Conservation (phyloP, 64 coral and sea anemone genomes). For the Dendronephthya gigantea region DNA sequence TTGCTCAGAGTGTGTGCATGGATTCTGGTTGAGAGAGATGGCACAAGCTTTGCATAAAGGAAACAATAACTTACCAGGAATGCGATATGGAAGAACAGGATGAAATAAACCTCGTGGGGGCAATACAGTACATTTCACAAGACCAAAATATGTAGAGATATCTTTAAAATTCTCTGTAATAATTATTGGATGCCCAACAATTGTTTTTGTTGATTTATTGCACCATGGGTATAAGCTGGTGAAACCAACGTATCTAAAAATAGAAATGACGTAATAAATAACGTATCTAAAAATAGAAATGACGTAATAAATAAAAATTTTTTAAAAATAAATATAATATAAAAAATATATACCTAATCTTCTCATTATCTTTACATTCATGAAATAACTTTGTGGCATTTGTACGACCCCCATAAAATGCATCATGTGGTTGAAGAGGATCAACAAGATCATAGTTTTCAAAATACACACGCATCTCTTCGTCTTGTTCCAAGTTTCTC, state of each 20-base stretch:
- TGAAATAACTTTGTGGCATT: not conserved
- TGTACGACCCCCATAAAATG: not conserved
- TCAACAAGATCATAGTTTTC: not conserved
- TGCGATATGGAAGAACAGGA: slow-evolving; percentile 14
- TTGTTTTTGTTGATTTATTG: slow-evolving; percentile 12
- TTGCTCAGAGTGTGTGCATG: not conserved
- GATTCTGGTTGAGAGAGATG: not conserved
- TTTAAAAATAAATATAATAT: no score
- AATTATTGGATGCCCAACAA: slow-evolving; percentile 16
- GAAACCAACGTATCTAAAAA: not conserved
- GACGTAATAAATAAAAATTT: no score
- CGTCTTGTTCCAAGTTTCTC: not conserved
- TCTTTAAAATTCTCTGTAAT: slow-evolving; percentile 13
- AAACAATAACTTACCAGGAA: slow-evolving; percentile 15
- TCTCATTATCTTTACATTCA: not conserved
- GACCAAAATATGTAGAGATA: slow-evolving; percentile 4
- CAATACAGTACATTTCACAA: not conserved
- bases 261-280: slow-evolving; percentile 15
- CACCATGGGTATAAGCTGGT: not conserved
- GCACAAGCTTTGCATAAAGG: slow-evolving; percentile 15
- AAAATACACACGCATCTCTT: not conserved
- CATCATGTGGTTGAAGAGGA: not conserved
- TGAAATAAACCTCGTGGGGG: slow-evolving; percentile 17
- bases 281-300: not conserved
- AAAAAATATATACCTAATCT: not conserved